Conservation (phyloP, 2,797 vertebrate genomes). For the Amblyraja radiata region DNA sequence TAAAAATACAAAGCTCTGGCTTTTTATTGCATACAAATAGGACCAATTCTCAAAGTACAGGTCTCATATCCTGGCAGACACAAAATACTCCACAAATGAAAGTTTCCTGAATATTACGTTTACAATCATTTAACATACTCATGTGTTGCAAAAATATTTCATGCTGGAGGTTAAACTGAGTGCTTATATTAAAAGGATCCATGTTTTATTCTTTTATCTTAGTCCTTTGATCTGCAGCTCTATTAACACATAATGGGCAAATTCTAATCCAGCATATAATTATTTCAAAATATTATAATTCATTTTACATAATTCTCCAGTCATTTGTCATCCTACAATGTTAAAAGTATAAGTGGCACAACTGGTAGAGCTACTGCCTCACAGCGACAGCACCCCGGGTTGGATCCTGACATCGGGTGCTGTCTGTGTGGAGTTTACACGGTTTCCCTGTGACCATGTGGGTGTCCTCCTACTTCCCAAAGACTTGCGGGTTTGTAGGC, state of each 20-base stretch:
- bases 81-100: not conserved
- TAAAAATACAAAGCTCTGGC: not conserved
- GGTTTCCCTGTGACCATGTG: too few species aligned
- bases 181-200: not conserved
- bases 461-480: too few species aligned
- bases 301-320: not conserved
- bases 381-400: too few species aligned
- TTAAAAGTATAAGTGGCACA: not conserved
- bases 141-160: not conserved
- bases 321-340: not conserved
- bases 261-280: not conserved
- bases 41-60: not conserved
- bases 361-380: too few species aligned
- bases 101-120: not conserved
- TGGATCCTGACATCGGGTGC: too few species aligned
- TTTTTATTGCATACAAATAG: not conserved
- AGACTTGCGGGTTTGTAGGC: too few species aligned
- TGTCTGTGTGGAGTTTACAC: too few species aligned
- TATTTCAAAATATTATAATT: not conserved
- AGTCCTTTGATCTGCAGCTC: not conserved
- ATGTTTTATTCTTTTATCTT: not conserved
- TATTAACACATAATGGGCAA: not conserved
- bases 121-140: not conserved
- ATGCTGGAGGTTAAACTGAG: not conserved
- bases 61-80: not conserved